Conservation (phyloP, 2,113 vertebrate genomes). For the Bos indicus region DNA sequence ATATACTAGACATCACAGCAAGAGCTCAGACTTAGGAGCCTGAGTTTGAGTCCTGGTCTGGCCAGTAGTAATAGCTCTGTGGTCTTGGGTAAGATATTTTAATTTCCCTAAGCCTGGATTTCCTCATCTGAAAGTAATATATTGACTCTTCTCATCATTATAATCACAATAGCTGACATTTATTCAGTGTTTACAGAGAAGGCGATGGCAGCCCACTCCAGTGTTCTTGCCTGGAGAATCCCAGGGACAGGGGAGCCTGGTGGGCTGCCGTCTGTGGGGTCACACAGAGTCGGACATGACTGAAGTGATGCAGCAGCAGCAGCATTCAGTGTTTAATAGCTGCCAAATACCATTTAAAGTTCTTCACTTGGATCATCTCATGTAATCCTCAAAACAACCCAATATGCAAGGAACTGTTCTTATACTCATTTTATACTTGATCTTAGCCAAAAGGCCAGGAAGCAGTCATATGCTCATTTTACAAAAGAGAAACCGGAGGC, state of each 20-base stretch:
- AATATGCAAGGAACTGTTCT: not conserved
- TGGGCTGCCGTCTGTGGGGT: not conserved
- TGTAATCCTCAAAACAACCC: not conserved
- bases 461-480: not conserved
- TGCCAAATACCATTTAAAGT: not conserved
- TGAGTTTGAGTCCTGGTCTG: not conserved
- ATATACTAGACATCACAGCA: not conserved
- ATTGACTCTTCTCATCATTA: not conserved
- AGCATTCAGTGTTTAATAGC: not conserved
- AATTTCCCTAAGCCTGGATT: not conserved
- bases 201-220: not conserved
- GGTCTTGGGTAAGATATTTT: not conserved
- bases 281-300: accelerated
- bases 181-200: not conserved
- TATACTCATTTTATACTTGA: not conserved
- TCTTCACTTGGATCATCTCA: not conserved
- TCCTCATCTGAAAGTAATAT: not conserved
- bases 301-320: too few relatives aligned
- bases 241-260: not conserved
- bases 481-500: not conserved
- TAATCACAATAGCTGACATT: not conserved
- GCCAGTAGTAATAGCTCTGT: not conserved
- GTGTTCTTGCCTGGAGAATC: not conserved
- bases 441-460: not conserved
- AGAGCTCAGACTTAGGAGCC: not conserved